A percentile compares a stretch with the other conserved stretches of the same genome.
phyloP scores from a whole-genome alignment of 2,113 vertebrate species.

The Clarias magur region DNA sequence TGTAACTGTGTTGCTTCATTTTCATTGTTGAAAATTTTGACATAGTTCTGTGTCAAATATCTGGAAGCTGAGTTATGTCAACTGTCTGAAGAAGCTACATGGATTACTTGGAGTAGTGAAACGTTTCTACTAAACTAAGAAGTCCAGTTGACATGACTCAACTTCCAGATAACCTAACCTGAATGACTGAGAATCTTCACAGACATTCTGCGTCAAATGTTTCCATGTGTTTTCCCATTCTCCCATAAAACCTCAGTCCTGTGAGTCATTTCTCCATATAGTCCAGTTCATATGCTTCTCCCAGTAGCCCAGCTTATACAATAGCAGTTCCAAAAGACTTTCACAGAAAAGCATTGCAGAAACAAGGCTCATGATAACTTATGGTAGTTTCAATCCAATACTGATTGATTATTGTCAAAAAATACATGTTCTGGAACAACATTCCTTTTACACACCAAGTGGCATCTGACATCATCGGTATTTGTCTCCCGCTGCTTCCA shows the following conservation, averaged over 20 bases:
- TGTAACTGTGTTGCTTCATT: neutral
- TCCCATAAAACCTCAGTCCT: neutral
- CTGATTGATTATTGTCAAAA: neutral
- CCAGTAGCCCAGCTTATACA: neutral
- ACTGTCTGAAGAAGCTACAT: no score
- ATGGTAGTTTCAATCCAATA: neutral
- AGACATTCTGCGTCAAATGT: no score
- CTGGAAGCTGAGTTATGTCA: no score
- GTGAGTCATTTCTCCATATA: slow-evolving; percentile 15
- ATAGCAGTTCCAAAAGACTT: neutral
- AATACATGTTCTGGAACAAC: neutral
- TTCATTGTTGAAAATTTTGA: neutral
- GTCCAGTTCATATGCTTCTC: neutral
- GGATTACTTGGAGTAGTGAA: no score
- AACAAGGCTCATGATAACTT: neutral
- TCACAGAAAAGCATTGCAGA: neutral
- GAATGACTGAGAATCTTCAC: no score
- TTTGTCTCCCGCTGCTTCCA: neutral
- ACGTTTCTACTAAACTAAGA: no score
- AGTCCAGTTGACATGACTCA: no score
- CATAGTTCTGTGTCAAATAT: neutral
- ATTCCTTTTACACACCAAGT: neutral
- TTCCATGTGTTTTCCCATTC: neutral
- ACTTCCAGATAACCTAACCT: no score
- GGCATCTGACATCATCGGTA: neutral